These are phyloP conservation scores for Pempheris klunzingeri DNA, from an alignment of 2,797 vertebrate genomes.

Conservation along the genomic window DNA sequence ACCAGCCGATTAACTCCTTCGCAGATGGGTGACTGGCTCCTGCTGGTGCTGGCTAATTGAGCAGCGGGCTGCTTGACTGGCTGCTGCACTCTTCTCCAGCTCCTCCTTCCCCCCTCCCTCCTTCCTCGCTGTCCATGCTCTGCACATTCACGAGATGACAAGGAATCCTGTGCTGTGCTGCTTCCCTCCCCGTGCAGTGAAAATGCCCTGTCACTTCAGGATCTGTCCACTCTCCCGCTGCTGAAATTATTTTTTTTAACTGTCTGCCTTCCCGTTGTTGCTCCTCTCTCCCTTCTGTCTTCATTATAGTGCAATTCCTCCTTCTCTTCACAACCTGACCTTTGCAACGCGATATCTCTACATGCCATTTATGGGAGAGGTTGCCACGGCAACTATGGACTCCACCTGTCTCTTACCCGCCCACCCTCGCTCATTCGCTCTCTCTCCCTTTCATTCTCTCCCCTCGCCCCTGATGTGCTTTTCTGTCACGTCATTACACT, in stretches of 20 bases:
- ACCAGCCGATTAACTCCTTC: conserved; percentile 85
- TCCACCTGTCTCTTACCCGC: conserved; percentile 89
- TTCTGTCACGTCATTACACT: conserved; percentile 48
- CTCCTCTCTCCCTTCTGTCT: conserved; percentile 35
- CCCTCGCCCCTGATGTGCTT: conserved; percentile 28
- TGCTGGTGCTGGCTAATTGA: conserved; percentile 81
- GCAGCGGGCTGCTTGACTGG: conserved; percentile 74
- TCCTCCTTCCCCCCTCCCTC: conserved; percentile 57
- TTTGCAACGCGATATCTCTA: conserved; percentile 86
- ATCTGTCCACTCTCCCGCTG: conserved; percentile 31
- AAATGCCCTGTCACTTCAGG: conserved; percentile 69
- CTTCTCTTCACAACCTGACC: conserved; percentile 82
- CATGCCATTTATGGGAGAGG: conserved; percentile 84
- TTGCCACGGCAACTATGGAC: conserved; percentile 91
- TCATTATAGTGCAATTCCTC: conserved; percentile 52
- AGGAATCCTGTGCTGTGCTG: conserved; percentile 56
- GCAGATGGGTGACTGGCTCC: conserved; percentile 75
- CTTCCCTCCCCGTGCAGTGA: conserved; percentile 42
- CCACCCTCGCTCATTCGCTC: conserved; percentile 25
- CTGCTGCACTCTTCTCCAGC: conserved; percentile 62
- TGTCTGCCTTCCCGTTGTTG: conserved; percentile 5
- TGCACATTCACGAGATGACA: conserved; percentile 68
- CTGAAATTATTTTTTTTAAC: neutral
- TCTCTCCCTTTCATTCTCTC: conserved; percentile 32
- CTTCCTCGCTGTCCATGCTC: conserved; percentile 50